These are phyloP conservation scores for Frieseomelitta varia DNA, from an alignment of 1,140 invertebrate genomes.

Conservation along the genomic window DNA sequence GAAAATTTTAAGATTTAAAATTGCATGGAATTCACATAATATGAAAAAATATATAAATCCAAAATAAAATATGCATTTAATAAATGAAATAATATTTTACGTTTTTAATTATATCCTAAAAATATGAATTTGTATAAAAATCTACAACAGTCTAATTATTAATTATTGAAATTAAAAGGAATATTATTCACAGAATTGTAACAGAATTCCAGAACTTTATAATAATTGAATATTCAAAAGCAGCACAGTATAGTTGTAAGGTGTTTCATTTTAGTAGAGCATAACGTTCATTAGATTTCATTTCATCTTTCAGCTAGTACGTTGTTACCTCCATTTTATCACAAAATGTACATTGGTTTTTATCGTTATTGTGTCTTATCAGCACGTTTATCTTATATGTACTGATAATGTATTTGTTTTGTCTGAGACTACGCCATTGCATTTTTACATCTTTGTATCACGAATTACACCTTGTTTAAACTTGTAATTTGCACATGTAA, in stretches of 20 bases:
- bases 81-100: too few species aligned
- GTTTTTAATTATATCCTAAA: too few species aligned
- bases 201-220: not conserved
- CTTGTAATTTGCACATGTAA: not conserved
- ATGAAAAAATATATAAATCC: too few species aligned
- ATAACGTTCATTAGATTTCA: not conserved
- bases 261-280: not conserved
- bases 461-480: not conserved
- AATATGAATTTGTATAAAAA: too few species aligned
- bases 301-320: constrained; percentile 11
- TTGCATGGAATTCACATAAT: too few species aligned
- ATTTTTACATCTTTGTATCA: constrained; percentile 20
- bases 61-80: too few species aligned
- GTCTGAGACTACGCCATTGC: constrained; percentile 52
- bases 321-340: constrained; percentile 48
- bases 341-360: constrained; percentile 40
- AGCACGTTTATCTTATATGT: constrained; percentile 50
- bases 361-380: constrained; percentile 53
- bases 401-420: constrained; percentile 63
- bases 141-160: not conserved
- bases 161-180: not conserved
- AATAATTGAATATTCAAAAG: not conserved
- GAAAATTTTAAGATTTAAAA: too few species aligned
- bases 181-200: not conserved
- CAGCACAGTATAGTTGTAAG: not conserved